Evolutionary conservation across 2,113 vertebrate species (phyloP).

Genomic region (Stomatorhinus ivindoensis): DNA sequence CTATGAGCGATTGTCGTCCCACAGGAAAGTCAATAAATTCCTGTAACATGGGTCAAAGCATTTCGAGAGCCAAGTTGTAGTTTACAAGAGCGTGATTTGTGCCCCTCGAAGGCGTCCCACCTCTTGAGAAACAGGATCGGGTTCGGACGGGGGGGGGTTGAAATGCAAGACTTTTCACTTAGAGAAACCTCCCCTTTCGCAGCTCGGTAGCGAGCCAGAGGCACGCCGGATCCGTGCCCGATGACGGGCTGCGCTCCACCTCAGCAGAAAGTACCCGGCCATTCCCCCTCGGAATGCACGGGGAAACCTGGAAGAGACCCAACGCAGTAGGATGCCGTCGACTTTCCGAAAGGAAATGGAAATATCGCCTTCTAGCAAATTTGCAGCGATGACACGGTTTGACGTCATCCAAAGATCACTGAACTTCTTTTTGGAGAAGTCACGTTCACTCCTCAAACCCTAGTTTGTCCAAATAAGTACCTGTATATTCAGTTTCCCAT

Average conservation of each 20-base stretch:
- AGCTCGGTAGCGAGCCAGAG: no score
- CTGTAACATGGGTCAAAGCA: slow-evolving; percentile 2
- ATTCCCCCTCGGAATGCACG: not conserved
- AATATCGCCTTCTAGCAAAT: not conserved
- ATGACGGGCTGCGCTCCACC: not conserved
- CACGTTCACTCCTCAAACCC: not conserved
- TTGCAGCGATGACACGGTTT: not conserved
- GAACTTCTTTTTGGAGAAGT: not conserved
- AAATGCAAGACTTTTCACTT: not conserved
- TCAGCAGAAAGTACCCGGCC: not conserved
- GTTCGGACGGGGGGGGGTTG: not conserved
- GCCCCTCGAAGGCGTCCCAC: not conserved
- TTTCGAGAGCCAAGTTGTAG: not conserved
- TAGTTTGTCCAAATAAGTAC: not conserved
- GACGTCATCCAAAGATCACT: not conserved
- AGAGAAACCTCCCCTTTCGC: not conserved
- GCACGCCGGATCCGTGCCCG: not conserved
- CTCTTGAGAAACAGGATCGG: not conserved
- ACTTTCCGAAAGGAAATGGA: not conserved
- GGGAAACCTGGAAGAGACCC: not conserved
- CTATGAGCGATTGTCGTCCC: not conserved
- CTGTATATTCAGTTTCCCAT: not conserved
- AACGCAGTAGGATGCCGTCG: not conserved
- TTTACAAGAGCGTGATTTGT: slow-evolving; percentile 4
- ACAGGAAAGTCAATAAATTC: not conserved